phyloP scores from a whole-genome alignment of 2,888 invertebrate genomes.

The Zele albiditarsus region DNA sequence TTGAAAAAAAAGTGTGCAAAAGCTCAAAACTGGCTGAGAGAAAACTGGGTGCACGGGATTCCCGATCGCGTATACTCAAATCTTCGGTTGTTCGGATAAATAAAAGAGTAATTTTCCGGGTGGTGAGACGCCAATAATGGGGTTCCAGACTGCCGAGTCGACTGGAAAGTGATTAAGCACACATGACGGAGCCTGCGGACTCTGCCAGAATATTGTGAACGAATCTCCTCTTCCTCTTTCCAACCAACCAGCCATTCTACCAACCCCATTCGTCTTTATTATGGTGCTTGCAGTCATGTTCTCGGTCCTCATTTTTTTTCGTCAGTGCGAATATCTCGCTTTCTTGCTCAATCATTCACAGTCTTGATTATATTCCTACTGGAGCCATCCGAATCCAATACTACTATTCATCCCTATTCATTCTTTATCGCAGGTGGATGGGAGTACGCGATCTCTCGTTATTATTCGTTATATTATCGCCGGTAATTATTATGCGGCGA shows the following conservation, averaged over 20 bases:
- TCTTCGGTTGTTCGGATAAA: slow-evolving; percentile 68
- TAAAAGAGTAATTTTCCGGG: slow-evolving; percentile 73
- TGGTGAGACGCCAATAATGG: slow-evolving; percentile 72
- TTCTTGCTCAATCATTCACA: slow-evolving; percentile 38
- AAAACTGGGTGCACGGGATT: slow-evolving; percentile 42
- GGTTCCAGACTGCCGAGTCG: slow-evolving; percentile 71
- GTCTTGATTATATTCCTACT: slow-evolving; percentile 40
- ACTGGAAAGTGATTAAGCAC: slow-evolving; percentile 73
- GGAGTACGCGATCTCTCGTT: neutral
- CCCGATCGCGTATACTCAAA: slow-evolving; percentile 34
- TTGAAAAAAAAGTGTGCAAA: slow-evolving; percentile 37
- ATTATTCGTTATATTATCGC: too few species aligned
- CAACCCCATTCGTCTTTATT: slow-evolving; percentile 33
- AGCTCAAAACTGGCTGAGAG: slow-evolving; percentile 35
- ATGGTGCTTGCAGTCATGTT: slow-evolving; percentile 26
- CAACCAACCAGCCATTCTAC: slow-evolving; percentile 26
- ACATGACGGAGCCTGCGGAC: slow-evolving; percentile 70
- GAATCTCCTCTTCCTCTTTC: slow-evolving; percentile 49
- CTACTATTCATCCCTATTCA: slow-evolving; percentile 35
- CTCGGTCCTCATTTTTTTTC: neutral
- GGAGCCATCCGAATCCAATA: neutral
- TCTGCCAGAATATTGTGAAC: slow-evolving; percentile 69
- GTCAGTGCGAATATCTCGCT: slow-evolving; percentile 31
- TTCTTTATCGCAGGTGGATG: neutral
- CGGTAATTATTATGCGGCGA: slow-evolving; percentile 16